Conservation (phyloP, 1,140 invertebrate genomes). For the Trichoplusia ni region DNA sequence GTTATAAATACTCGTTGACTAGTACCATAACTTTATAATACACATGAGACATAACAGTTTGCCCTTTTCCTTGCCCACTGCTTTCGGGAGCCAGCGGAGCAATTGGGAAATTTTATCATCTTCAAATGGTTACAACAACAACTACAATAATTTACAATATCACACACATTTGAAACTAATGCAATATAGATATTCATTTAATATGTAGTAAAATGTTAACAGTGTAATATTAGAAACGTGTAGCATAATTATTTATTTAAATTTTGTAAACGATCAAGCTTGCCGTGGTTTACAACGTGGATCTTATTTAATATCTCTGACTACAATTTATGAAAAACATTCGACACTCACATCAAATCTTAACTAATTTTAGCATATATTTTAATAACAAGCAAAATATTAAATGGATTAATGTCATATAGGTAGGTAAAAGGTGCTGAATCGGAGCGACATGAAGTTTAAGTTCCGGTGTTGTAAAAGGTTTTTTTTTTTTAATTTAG, state of each 20-base stretch:
- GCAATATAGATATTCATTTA: neutral
- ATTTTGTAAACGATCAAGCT: constrained; percentile 14
- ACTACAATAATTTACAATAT: constrained; percentile 32
- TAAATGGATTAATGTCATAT: no score
- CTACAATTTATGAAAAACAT: constrained; percentile 16
- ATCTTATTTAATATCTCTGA: constrained; percentile 6
- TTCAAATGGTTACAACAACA: constrained; percentile 26
- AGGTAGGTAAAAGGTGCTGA: no score
- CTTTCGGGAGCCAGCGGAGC: constrained; percentile 9
- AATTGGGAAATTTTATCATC: constrained; percentile 17
- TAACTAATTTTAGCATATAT: constrained; percentile 2
- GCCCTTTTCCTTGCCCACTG: neutral
- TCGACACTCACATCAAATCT: neutral
- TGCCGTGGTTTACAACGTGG: constrained; percentile 10
- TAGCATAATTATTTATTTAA: constrained; percentile 22
- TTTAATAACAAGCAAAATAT: constrained; percentile 16
- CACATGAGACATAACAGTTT: constrained; percentile 22
- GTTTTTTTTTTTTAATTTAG: no score
- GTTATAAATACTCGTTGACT: constrained; percentile 77
- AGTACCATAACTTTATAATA: constrained; percentile 63
- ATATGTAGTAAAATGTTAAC: constrained; percentile 26
- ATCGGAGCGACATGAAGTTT: no score
- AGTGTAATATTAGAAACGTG: constrained; percentile 30
- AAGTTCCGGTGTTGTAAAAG: no score
- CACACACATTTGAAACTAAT: constrained; percentile 32